Base-by-base conservation (phyloP, 2,888 invertebrate genomes). In the Drosophila paracracens region DNA sequence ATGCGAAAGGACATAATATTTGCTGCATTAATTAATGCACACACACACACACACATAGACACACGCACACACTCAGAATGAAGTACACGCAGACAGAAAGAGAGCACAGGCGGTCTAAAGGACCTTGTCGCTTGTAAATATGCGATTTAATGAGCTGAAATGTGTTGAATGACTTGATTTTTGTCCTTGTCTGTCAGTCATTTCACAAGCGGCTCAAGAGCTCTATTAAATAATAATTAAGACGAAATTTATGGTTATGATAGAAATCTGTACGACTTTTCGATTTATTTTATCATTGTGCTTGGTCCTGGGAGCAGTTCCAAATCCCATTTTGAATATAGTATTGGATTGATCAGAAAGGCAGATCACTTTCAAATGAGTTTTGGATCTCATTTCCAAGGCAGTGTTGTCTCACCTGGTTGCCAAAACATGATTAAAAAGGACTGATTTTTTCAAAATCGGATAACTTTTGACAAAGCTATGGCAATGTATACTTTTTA, bases 1-100 rank as follows among this genome's bases (percentile, higher is more conserved):
- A 67, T 76, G 83, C 70, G 76, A 82, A 82, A 72, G 70, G 70
- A 81, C 79, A 79, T 79, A 79, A 82, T 83, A 84, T 81, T 84
- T 84, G 81, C 76, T 70, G 74, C 81, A 79, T 79, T 79, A 82
- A 83, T 83, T 82, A 83, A 84, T 84, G 74, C 74, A 76, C 68
- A 63, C 72, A 69, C 70, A 72, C 68, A 72, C 29, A 58, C 21
- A 10, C 7, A 7, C 58, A 46, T 33, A 33, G 33, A 4, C 51
- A 27, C 48, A 10, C 40, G 33, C 48, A 43, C 46, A 46, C 40
- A 36, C 36, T 10, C 25, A 21, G 38, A 38, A 52, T 46, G 51
- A 48, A 48, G n/a, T 31, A 48, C 50, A 35, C 40, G 56, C 21
- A 72, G 27, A 57, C 35, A 57, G 18, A 13, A 27, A 36, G 27